phyloP scores from a whole-genome alignment of 2,888 invertebrate species.

The Ichneumoninae sp. region DNA sequence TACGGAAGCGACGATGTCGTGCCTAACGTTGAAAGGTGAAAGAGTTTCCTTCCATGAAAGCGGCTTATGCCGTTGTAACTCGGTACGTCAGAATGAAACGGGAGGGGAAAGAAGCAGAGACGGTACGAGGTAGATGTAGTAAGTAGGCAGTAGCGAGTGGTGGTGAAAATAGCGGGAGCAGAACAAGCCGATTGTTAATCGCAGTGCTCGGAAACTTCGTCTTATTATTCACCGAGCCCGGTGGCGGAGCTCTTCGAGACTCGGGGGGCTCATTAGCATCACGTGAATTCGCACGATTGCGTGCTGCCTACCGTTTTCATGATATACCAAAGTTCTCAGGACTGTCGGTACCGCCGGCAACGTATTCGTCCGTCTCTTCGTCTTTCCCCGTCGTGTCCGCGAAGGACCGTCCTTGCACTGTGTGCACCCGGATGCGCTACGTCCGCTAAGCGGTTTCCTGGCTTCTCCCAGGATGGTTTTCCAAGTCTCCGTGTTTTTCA shows the following conservation, averaged over 20 bases:
- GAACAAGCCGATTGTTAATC: slow-evolving; percentile 68
- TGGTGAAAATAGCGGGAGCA: slow-evolving; percentile 43
- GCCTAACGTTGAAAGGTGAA: slow-evolving; percentile 49
- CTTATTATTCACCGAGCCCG: slow-evolving; percentile 65
- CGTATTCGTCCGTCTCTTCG: slow-evolving; percentile 7
- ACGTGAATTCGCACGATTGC: slow-evolving; percentile 66
- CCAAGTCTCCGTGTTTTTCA: no score
- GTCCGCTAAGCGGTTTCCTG: background rate
- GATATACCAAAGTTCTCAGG: slow-evolving; percentile 64
- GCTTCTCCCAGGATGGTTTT: no score
- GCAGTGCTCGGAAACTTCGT: slow-evolving; percentile 61
- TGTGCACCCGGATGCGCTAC: no score
- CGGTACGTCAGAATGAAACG: background rate
- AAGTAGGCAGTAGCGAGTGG: slow-evolving; percentile 13
- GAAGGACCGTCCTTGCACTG: background rate
- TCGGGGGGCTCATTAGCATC: slow-evolving; percentile 66
- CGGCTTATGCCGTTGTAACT: slow-evolving; percentile 37
- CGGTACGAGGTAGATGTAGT: slow-evolving; percentile 5
- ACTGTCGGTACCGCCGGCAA: slow-evolving; percentile 20
- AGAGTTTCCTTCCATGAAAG: slow-evolving; percentile 54
- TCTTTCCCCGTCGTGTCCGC: slow-evolving; percentile 19
- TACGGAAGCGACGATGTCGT: slow-evolving; percentile 46
- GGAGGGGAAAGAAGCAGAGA: background rate
- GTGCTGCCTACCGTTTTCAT: slow-evolving; percentile 59
- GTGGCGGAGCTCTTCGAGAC: slow-evolving; percentile 47